Evolutionary conservation across 2,888 invertebrate genomes (phyloP), one percentile per base, ranked within the genome.

Genomic region (Tipula lateralis): DNA sequence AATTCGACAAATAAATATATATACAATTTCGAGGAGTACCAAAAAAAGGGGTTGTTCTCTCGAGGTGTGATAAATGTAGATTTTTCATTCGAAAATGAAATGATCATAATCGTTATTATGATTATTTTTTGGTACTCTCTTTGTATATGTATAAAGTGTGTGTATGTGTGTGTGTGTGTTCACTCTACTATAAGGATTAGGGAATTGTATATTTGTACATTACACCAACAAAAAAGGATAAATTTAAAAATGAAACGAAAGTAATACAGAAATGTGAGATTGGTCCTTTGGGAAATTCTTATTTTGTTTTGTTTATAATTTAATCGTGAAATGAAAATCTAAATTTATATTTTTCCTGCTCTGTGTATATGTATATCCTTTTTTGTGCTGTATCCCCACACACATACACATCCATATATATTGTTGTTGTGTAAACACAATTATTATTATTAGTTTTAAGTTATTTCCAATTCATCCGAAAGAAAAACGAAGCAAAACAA

Each of bases 41-140:
- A n/a, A 44, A 44, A 36, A 39, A 66, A 66, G 66, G 66, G 66
- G 66, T 66, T 66, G 66, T 66, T 24, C 66, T 66, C 66, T 66
- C 24, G 66, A 66, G 66, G 66, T 66, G 66, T 24, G 66, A 66
- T 66, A 66, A 66, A 66, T 66, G 66, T 66, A 66, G 66, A 66
- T 66, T 66, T 66, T 66, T 66, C 66, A 66, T 66, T 66, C 24
- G 66, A 66, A 66, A 66, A 66, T 66, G 66, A 66, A 66, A 66
- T 66, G 66, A 66, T 66, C 66, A 66, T 66, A 66, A 66, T 66
- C 66, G 66, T 66, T 66, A 66, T 66, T 66, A 66, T 66, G 66
- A 66, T 66, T 66, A 66, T 66, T 24, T 44, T 66, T 66, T 66
- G 66, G 66, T 66, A 66, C 66, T 24, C 24, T 24, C n/a, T n/a